Evolutionary conservation across 2,797 vertebrate species (phyloP).

Genomic region (Enteromius viviparus): DNA sequence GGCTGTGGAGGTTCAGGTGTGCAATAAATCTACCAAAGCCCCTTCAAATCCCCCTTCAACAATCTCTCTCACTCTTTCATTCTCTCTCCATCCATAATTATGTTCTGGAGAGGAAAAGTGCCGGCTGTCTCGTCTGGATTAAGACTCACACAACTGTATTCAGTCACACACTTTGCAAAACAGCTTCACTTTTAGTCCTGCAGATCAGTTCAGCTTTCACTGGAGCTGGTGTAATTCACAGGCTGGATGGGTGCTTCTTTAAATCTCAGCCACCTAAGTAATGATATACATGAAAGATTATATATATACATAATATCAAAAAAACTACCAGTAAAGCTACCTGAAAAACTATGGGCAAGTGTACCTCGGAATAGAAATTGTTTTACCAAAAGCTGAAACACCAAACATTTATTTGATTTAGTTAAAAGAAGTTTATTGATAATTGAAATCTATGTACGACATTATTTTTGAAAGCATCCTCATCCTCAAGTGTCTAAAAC

Average conservation of each 20-base stretch:
- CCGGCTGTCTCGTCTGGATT: slow-evolving; percentile 33
- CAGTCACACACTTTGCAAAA: slow-evolving; percentile 14
- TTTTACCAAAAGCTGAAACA: no score
- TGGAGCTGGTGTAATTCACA: neutral
- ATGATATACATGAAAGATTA: neutral
- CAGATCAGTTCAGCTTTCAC: neutral
- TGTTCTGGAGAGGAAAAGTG: slow-evolving; percentile 44
- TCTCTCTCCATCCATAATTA: slow-evolving; percentile 50
- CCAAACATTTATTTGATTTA: no score
- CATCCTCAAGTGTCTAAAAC: no score
- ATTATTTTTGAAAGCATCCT: no score
- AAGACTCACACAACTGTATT: slow-evolving; percentile 32
- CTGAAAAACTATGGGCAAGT: no score
- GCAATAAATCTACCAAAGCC: slow-evolving; percentile 50
- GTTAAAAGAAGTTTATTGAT: no score
- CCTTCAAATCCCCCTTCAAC: slow-evolving; percentile 44
- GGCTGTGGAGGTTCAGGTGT: slow-evolving; percentile 43
- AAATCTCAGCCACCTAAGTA: neutral
- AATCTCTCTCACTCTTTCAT: slow-evolving; percentile 28
- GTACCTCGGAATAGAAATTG: no score
- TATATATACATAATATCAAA: no score
- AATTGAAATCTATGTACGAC: no score
- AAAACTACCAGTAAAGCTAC: no score
- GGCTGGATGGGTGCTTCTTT: neutral
- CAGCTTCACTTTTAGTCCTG: neutral